A percentile compares a stretch with the other conserved stretches of the same genome.
Conservation (phyloP, 2,797 vertebrate species). For the Oryzias sinensis region DNA sequence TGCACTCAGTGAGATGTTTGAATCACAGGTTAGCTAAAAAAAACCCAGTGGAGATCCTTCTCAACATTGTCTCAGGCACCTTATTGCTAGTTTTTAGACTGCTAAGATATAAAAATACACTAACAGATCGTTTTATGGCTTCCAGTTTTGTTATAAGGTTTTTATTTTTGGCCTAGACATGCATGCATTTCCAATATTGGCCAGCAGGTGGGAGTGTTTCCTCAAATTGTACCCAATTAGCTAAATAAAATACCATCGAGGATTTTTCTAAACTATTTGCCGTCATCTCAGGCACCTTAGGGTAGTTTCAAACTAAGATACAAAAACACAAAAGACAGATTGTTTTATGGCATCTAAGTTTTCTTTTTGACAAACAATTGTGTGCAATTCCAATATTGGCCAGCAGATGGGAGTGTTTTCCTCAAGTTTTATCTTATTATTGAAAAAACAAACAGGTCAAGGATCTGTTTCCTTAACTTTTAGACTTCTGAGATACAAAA, state of each 20-base stretch:
- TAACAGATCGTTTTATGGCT: slow-evolving; percentile 4
- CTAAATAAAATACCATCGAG: not conserved
- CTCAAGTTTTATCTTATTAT: not conserved
- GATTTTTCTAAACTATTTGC: too few relatives aligned
- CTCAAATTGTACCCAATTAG: slow-evolving; percentile 2
- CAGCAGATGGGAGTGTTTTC: slow-evolving; percentile 23
- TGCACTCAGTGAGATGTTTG: slow-evolving; percentile 32
- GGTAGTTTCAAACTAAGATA: too few relatives aligned
- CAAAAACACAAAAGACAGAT: too few relatives aligned
- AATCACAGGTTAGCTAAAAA: slow-evolving; percentile 9
- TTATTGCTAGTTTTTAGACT: slow-evolving; percentile 9
- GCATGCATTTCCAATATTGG: slow-evolving; percentile 14
- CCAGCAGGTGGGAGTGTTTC: slow-evolving; percentile 23
- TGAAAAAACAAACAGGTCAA: too few relatives aligned
- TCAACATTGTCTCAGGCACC: slow-evolving; percentile 19
- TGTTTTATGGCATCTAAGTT: too few relatives aligned
- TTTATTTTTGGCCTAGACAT: slow-evolving; percentile 3
- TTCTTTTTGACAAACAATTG: too few relatives aligned
- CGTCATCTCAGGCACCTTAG: too few relatives aligned
- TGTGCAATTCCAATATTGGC: slow-evolving; percentile 13
- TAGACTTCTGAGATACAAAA: too few relatives aligned
- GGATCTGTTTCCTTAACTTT: too few relatives aligned
- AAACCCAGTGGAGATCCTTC: too few relatives aligned
- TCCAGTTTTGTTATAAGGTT: slow-evolving; percentile 5
- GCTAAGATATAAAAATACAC: slow-evolving; percentile 10